These are phyloP conservation scores for Scartelaos histophorus DNA, from an alignment of 2,113 vertebrate genomes.

Conservation along the genomic window DNA sequence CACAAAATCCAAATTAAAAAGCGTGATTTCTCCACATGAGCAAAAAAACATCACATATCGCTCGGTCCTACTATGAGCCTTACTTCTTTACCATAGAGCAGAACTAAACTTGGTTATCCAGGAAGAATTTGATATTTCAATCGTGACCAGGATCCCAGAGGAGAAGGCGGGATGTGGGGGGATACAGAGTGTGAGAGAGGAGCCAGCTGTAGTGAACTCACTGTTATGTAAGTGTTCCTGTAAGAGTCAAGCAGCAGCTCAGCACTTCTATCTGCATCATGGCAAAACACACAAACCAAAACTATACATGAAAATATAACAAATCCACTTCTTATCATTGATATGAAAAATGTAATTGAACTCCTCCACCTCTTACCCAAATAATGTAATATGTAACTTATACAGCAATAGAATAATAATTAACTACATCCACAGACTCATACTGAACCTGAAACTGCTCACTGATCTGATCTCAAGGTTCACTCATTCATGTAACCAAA, in stretches of 20 bases:
- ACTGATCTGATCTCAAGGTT: not conserved
- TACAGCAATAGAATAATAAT: not conserved
- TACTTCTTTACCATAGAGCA: not conserved
- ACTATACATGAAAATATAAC: conserved; percentile 4
- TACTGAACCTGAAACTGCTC: not conserved
- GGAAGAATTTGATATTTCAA: conserved; percentile 36
- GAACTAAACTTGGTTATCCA: conserved; percentile 17
- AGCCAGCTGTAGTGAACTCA: conserved; percentile 55
- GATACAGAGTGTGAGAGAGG: conserved; percentile 40
- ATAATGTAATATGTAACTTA: not conserved
- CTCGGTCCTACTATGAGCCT: not conserved
- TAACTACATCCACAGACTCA: not conserved
- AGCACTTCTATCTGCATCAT: conserved; percentile 22
- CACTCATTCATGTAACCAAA: not conserved
- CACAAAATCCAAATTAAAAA: no score
- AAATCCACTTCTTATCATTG: conserved; percentile 5
- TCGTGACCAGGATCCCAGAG: conserved; percentile 29
- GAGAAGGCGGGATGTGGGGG: conserved; percentile 32
- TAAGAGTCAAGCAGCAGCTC: conserved; percentile 40
- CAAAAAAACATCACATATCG: no score
- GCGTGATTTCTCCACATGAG: no score
- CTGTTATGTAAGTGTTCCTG: conserved; percentile 65
- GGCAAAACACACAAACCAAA: conserved; percentile 23
- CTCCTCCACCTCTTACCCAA: not conserved
- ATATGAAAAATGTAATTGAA: not conserved